phyloP scores from a whole-genome alignment of 2,113 vertebrate species.

The Hemicordylus capensis region DNA sequence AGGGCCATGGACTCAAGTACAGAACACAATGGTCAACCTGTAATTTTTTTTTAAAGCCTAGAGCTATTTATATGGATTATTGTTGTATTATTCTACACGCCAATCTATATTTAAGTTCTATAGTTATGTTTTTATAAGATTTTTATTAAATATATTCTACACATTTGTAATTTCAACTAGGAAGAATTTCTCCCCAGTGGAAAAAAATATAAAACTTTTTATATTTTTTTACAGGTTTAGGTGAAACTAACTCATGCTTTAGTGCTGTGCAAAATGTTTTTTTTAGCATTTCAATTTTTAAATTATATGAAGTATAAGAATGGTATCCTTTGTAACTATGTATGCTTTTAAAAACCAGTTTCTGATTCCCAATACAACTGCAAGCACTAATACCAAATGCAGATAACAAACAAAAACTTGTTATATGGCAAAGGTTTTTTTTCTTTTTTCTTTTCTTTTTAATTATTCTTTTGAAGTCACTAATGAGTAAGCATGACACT shows the following conservation, averaged over 20 bases:
- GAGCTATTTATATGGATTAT: conserved; percentile 89
- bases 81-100: conserved; percentile 89
- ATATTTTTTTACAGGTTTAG: conserved; percentile 86
- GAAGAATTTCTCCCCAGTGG: conserved; percentile 89
- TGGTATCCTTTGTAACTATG: conserved; percentile 71
- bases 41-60: conserved; percentile 86
- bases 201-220: conserved; percentile 91
- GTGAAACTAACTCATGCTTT: conserved; percentile 92
- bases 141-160: conserved; percentile 99
- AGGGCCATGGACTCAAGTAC: conserved; percentile 81
- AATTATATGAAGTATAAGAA: conserved; percentile 81
- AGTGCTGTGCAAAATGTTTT: conserved; percentile 93
- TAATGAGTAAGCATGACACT: conserved; percentile 78
- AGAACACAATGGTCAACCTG: conserved; percentile 86
- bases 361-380: conserved; percentile 80
- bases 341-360: conserved; percentile 73
- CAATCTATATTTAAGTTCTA: conserved; percentile 94
- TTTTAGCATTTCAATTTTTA: conserved; percentile 81
- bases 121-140: conserved; percentile 92
- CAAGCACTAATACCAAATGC: conserved; percentile 83
- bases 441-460: conserved; percentile 60
- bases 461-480: conserved; percentile 71
- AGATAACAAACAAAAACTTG: conserved; percentile 78
- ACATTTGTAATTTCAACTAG: conserved; percentile 90
- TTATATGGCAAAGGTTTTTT: conserved; percentile 69